Percentiles rank a stretch among this genome's conserved stretches.
phyloP scores from a whole-genome alignment of 2,888 invertebrate genomes.

The Dyspetes luteomarginatus region DNA sequence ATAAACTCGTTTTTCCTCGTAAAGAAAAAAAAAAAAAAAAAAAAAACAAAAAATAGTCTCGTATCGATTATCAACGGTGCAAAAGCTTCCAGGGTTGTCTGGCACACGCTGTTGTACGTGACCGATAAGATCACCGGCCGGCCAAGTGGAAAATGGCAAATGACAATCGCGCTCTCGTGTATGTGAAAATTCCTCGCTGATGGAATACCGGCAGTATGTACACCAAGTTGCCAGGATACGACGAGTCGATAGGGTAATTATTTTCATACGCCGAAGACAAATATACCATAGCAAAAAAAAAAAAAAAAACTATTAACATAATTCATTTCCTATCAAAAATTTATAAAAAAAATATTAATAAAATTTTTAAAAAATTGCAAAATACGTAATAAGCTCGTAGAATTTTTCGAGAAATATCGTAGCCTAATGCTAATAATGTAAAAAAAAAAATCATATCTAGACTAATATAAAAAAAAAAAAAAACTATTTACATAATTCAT shows the following conservation, averaged over 20 bases:
- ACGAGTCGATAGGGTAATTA: neutral
- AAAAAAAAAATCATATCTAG: no score
- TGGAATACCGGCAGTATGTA: neutral
- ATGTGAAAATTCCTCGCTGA: neutral
- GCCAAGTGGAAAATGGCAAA: constrained; percentile 42
- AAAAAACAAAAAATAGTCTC: neutral
- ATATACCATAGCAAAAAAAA: constrained; percentile 22
- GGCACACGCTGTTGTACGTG: neutral
- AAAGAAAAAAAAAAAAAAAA: neutral
- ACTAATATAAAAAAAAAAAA: no score
- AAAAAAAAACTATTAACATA: neutral
- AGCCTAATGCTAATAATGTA: no score
- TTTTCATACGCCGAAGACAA: neutral
- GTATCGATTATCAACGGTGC: constrained; percentile 44
- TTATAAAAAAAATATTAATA: no score
- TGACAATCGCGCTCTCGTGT: constrained; percentile 21
- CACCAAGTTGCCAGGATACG: constrained; percentile 5
- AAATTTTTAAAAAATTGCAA: no score
- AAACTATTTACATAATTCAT: no score
- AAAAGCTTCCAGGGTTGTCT: neutral
- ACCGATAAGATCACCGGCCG: constrained; percentile 47
- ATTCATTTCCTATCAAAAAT: neutral
- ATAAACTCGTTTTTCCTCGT: neutral
- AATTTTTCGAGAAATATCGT: no score
- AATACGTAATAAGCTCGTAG: no score